Evolutionary conservation across 2,797 vertebrate genomes (phyloP).

Genomic region (Nyctibius grandis): DNA sequence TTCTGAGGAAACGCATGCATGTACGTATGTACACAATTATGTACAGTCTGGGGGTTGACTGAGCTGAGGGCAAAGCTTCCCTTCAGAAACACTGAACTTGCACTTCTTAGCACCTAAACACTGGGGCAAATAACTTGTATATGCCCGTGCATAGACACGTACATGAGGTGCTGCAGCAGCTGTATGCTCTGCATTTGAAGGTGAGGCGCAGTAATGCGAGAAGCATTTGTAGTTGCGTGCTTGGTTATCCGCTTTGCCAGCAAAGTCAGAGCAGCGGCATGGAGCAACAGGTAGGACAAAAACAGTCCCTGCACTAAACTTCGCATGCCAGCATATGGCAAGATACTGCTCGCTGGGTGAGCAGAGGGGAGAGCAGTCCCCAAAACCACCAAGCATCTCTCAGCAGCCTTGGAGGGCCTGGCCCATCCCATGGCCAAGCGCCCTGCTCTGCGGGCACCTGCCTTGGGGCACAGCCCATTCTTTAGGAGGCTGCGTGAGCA

Average conservation of each 20-base stretch:
- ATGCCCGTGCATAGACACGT: rapidly evolving
- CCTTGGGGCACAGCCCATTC: rapidly evolving
- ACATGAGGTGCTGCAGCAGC: background rate
- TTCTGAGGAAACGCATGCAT: background rate
- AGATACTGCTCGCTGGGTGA: background rate
- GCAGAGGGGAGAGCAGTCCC: background rate
- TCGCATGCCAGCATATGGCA: rapidly evolving
- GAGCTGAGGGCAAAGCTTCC: background rate
- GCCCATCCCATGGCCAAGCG: rapidly evolving
- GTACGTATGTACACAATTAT: background rate
- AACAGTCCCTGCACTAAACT: background rate
- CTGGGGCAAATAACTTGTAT: rapidly evolving
- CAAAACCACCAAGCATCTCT: background rate
- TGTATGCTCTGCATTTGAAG: rapidly evolving
- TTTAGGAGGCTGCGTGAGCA: background rate
- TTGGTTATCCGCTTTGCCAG: background rate
- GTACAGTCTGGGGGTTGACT: background rate
- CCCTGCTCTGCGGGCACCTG: background rate
- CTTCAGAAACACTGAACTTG: background rate
- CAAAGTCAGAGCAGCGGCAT: background rate
- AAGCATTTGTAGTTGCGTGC: rapidly evolving
- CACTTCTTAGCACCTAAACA: background rate
- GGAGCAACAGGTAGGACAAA: background rate
- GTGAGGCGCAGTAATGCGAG: background rate
- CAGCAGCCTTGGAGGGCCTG: background rate